phyloP scores from a whole-genome alignment of 2,888 invertebrate genomes.

The Atherix ibis region DNA sequence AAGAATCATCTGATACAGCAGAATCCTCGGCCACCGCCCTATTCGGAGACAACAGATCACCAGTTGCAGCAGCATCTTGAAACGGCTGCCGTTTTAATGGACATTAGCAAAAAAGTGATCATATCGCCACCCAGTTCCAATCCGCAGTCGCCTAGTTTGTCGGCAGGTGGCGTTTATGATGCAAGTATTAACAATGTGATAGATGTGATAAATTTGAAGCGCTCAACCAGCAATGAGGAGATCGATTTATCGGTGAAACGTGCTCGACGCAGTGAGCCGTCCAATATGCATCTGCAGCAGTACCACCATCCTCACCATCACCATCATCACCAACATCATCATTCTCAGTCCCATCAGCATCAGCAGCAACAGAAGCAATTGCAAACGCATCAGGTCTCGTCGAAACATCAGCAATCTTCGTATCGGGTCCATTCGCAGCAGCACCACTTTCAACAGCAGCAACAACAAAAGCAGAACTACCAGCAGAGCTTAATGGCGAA shows the following conservation, averaged over 20 bases:
- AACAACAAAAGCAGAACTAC: background rate
- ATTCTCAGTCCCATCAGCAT: background rate
- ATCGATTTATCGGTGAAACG: slow-evolving; percentile 15
- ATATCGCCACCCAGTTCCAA: slow-evolving; percentile 32
- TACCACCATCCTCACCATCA: background rate
- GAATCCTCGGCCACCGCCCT: slow-evolving; percentile 3
- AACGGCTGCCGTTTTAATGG: slow-evolving; percentile 33
- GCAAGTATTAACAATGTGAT: slow-evolving; percentile 33
- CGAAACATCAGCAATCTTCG: background rate
- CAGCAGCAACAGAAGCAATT: slow-evolving; percentile 1
- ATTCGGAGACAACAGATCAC: slow-evolving; percentile 8
- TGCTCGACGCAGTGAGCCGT: slow-evolving; percentile 3
- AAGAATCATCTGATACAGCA: too few species aligned
- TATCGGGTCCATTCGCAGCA: background rate
- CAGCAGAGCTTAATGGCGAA: background rate
- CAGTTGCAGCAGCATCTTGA: slow-evolving; percentile 30
- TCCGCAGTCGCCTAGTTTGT: slow-evolving; percentile 16
- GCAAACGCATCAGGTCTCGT: background rate
- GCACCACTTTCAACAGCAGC: background rate
- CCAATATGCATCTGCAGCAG: background rate
- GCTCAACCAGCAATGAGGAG: slow-evolving; percentile 14
- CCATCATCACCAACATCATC: background rate
- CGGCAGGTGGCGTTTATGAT: slow-evolving; percentile 11
- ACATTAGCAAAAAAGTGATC: slow-evolving; percentile 32
- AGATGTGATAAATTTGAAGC: slow-evolving; percentile 33